Percentiles rank a stretch among this genome's conserved stretches.
Conservation (phyloP, 2,113 vertebrate genomes). For the Sarotherodon lohbergeri region DNA sequence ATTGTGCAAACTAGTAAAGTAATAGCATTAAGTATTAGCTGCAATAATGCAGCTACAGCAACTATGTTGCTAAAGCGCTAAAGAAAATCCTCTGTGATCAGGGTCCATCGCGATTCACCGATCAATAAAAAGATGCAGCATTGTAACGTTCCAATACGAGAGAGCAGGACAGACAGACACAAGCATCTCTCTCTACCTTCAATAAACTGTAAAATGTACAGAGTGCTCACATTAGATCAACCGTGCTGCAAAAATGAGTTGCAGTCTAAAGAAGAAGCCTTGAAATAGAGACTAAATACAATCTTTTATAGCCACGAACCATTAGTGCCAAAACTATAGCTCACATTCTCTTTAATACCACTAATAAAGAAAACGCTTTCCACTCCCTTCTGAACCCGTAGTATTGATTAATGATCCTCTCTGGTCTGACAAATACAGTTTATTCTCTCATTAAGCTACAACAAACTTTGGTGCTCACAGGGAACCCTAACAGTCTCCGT, state of each 20-base stretch:
- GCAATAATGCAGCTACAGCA: not conserved
- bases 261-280: not conserved
- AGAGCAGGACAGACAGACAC: not conserved
- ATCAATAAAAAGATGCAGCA: not conserved
- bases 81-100: not conserved
- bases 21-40: not conserved
- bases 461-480: constrained; percentile 31
- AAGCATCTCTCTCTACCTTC: not conserved
- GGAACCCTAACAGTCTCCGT: constrained; percentile 29
- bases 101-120: not conserved
- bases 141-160: not conserved
- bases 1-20: not conserved
- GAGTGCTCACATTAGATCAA: not conserved
- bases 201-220: not conserved
- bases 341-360: not conserved
- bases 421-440: constrained; percentile 33
- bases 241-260: not conserved
- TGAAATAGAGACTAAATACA: not conserved
- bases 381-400: not conserved
- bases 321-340: not conserved
- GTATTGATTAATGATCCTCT: constrained; percentile 35
- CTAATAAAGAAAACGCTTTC: constrained; percentile 15
- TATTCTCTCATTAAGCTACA: constrained; percentile 59
- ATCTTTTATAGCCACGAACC: not conserved
- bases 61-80: not conserved